A percentile compares a stretch with the other conserved stretches of the same genome.
These are phyloP conservation scores for Mustela lutreola DNA, from an alignment of 2,113 vertebrate species.

Conservation along the genomic window DNA sequence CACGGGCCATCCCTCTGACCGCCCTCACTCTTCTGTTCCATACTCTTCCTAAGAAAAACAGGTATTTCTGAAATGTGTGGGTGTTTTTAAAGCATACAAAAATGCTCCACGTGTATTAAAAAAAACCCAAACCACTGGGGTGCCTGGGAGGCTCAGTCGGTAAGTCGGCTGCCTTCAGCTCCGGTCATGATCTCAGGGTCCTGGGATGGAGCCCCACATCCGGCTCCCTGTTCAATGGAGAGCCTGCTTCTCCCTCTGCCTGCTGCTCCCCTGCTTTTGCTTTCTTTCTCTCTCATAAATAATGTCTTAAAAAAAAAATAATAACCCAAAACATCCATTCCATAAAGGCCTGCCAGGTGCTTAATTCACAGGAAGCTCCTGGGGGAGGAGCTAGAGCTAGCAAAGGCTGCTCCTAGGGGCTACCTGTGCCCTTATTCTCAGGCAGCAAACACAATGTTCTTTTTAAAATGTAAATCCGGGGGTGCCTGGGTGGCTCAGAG, in stretches of 20 bases:
- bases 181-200: neutral
- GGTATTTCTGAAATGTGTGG: neutral
- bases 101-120: neutral
- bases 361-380: neutral
- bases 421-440: neutral
- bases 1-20: neutral
- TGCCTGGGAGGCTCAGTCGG: neutral
- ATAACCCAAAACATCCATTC: neutral
- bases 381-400: rapidly evolving
- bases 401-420: neutral
- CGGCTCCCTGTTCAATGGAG: rapidly evolving
- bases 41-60: neutral
- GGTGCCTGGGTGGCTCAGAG: no score
- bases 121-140: neutral
- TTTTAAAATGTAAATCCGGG: neutral
- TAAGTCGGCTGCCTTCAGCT: neutral
- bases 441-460: neutral
- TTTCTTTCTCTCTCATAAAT: neutral
- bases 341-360: neutral
- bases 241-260: neutral
- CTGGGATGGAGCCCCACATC: rapidly evolving
- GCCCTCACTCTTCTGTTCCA: neutral
- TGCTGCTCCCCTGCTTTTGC: neutral
- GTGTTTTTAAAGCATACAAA: neutral
- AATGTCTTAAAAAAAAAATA: neutral